Conservation (phyloP, 2,888 invertebrate species). For the Melinaea menophilus region DNA sequence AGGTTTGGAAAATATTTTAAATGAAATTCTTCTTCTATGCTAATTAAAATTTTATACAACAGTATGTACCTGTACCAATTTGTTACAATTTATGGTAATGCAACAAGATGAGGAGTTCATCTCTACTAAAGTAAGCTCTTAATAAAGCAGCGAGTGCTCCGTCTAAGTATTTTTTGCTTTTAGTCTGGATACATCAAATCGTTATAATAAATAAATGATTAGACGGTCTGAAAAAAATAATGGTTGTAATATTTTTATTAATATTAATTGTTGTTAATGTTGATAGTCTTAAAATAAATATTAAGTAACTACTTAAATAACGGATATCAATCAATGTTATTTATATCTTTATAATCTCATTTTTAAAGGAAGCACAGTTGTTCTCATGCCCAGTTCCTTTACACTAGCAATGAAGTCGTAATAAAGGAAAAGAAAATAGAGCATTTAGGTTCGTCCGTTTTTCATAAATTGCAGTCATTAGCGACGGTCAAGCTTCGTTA, state of each 20-base stretch:
- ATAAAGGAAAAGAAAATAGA: constrained; percentile 3
- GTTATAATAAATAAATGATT: too few relatives aligned
- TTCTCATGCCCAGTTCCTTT: neutral
- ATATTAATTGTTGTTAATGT: too few relatives aligned
- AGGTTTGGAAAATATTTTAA: constrained; percentile 48
- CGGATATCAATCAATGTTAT: too few relatives aligned
- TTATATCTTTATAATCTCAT: constrained; percentile 25
- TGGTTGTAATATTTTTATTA: too few relatives aligned
- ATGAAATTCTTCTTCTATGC: constrained; percentile 46
- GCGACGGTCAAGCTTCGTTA: constrained; percentile 5
- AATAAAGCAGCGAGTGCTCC: too few relatives aligned
- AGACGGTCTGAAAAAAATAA: too few relatives aligned
- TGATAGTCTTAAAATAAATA: too few relatives aligned
- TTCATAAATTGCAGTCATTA: constrained; percentile 5
- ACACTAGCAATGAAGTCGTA: neutral
- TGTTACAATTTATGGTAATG: constrained; percentile 43
- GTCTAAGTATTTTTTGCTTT: too few relatives aligned
- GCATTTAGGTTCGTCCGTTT: neutral
- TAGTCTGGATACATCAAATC: too few relatives aligned
- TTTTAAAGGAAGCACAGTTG: constrained; percentile 19
- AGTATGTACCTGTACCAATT: constrained; percentile 42
- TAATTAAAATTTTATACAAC: constrained; percentile 44
- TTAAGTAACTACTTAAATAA: too few relatives aligned
- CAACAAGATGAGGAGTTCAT: too few relatives aligned
- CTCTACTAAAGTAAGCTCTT: too few relatives aligned